Conservation (phyloP, 2,797 vertebrate genomes). For the Miichthys miiuy region DNA sequence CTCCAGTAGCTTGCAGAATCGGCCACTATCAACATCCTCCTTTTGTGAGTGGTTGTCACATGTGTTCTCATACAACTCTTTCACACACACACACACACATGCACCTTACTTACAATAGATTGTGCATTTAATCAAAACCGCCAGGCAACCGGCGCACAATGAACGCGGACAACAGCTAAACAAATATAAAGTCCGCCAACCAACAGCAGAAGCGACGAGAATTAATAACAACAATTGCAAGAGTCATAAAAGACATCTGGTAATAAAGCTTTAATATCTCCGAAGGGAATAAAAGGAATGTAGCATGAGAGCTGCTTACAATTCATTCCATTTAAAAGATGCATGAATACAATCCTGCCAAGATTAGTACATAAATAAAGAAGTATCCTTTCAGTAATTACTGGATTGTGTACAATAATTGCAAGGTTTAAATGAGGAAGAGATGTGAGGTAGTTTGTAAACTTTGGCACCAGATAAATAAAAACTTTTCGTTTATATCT, state of each 20-base stretch:
- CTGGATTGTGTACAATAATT: slow-evolving; percentile 11
- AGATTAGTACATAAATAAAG: slow-evolving; percentile 28
- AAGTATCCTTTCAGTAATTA: slow-evolving; percentile 23
- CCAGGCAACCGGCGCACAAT: slow-evolving; percentile 12
- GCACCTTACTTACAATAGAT: neutral
- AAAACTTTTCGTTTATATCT: neutral
- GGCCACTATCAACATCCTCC: neutral
- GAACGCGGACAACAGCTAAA: slow-evolving; percentile 22
- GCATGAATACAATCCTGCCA: slow-evolving; percentile 35
- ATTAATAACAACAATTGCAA: slow-evolving; percentile 22
- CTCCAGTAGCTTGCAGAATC: neutral
- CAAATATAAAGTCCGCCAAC: slow-evolving; percentile 24
- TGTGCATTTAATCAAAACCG: slow-evolving; percentile 29
- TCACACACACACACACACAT: neutral
- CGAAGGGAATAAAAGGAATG: slow-evolving; percentile 24
- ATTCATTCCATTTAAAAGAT: slow-evolving; percentile 37
- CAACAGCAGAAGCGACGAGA: neutral
- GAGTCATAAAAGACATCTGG: slow-evolving; percentile 35
- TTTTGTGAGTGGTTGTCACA: neutral
- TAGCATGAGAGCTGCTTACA: slow-evolving; percentile 8
- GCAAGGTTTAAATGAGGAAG: slow-evolving; percentile 14
- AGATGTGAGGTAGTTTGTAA: neutral
- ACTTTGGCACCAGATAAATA: slow-evolving; percentile 12
- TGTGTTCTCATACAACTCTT: neutral
- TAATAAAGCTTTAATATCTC: slow-evolving; percentile 53